Evolutionary conservation across 2,888 invertebrate genomes (phyloP).

Genomic region (Leucophora obtusa): DNA sequence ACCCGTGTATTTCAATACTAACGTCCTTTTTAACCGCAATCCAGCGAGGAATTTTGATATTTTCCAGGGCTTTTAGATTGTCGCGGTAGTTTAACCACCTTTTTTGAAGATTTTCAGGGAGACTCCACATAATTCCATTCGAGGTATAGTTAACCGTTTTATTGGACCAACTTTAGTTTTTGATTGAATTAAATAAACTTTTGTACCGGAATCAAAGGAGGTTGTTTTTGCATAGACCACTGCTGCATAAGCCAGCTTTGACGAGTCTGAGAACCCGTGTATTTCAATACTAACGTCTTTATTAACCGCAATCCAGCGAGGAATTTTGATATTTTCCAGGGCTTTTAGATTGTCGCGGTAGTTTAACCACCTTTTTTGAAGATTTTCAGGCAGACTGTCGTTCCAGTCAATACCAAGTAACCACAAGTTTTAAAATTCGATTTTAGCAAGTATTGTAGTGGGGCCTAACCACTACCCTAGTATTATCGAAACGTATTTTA

Average conservation of each 20-base stretch:
- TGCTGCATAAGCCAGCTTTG: slow-evolving; percentile 21
- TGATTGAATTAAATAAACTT: slow-evolving; percentile 23
- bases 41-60: slow-evolving; percentile 48
- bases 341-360: slow-evolving; percentile 31
- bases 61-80: slow-evolving; percentile 29
- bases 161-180: slow-evolving; percentile 41
- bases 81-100: slow-evolving; percentile 40
- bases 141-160: slow-evolving; percentile 16
- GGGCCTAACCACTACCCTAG: slow-evolving; percentile 24
- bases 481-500: too few species aligned
- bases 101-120: not conserved
- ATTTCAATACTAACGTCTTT: slow-evolving; percentile 10
- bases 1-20: slow-evolving; percentile 31
- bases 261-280: slow-evolving; percentile 42
- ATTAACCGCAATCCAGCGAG: slow-evolving; percentile 37
- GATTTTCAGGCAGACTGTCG: not conserved
- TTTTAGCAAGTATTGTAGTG: slow-evolving; percentile 28
- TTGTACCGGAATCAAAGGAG: slow-evolving; percentile 51
- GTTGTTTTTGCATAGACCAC: slow-evolving; percentile 28
- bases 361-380: slow-evolving; percentile 25
- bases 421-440: slow-evolving; percentile 27
- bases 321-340: slow-evolving; percentile 39
- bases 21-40: slow-evolving; percentile 5
- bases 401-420: slow-evolving; percentile 30
- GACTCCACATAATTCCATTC: slow-evolving; percentile 31